phyloP scores from a whole-genome alignment of 35 echinoderm and acorn worm genomes.

The Holothuria glaberrima region DNA sequence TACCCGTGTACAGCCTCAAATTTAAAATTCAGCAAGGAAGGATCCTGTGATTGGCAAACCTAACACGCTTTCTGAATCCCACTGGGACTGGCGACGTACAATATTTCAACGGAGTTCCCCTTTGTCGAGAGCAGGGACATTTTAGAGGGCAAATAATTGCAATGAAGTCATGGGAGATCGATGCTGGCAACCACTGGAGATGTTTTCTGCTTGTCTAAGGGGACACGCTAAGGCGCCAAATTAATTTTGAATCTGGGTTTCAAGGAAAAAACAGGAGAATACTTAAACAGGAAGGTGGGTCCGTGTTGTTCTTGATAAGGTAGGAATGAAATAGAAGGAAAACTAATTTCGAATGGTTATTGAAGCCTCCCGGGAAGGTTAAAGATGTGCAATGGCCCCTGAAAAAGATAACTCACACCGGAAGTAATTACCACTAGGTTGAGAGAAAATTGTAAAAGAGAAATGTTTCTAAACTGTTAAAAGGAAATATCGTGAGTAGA shows the following conservation, averaged over 20 bases:
- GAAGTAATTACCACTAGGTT: too few relatives aligned
- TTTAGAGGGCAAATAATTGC: constrained; percentile 53
- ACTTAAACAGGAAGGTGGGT: too few relatives aligned
- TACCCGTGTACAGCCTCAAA: constrained; percentile 7
- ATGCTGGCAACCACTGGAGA: neutral
- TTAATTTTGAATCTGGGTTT: constrained; percentile 8
- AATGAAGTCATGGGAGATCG: constrained; percentile 30
- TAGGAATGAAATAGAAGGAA: too few relatives aligned
- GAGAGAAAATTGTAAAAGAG: too few relatives aligned
- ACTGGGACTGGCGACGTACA: constrained; percentile 30
- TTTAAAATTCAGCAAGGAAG: constrained; percentile 46
- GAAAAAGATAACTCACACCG: too few relatives aligned
- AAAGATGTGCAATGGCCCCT: too few relatives aligned
- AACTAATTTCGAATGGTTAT: too few relatives aligned
- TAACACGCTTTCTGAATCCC: neutral
- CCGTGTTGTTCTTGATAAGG: too few relatives aligned
- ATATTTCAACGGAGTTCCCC: constrained; percentile 18
- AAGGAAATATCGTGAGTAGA: too few relatives aligned
- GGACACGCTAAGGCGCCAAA: constrained; percentile 22
- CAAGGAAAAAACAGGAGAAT: too few relatives aligned
- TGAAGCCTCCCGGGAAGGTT: too few relatives aligned
- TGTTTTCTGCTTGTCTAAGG: neutral
- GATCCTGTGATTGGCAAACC: constrained; percentile 2
- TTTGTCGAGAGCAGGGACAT: constrained; percentile 33
- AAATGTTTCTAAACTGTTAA: too few relatives aligned